A percentile compares a stretch with the other conserved stretches of the same genome.
Evolutionary conservation across 2,113 vertebrate species (phyloP).

Genomic region (Phylloscopus whistleri): DNA sequence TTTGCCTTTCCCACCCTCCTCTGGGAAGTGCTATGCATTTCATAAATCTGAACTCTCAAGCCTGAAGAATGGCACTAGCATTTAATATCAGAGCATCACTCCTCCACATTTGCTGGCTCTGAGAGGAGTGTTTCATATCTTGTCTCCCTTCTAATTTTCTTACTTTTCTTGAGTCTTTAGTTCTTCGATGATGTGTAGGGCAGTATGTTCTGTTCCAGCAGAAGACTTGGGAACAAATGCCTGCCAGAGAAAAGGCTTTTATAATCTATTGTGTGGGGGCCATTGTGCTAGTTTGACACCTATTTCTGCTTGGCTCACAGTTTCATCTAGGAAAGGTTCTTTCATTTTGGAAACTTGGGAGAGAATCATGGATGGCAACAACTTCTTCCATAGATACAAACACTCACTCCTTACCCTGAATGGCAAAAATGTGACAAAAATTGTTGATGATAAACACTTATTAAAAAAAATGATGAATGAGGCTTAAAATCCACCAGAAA

Average conservation of each 20-base stretch:
- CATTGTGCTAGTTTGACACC: conserved; percentile 13
- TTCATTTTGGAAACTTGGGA: neutral
- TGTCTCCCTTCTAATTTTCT: conserved; percentile 45
- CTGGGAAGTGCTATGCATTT: conserved; percentile 17
- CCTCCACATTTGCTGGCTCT: neutral
- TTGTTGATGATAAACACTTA: neutral
- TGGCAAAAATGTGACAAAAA: neutral
- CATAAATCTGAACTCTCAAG: conserved; percentile 11
- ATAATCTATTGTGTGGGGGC: neutral
- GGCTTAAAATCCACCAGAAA: neutral
- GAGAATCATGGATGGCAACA: neutral
- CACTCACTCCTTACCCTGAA: neutral
- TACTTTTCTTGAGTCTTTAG: conserved; percentile 12
- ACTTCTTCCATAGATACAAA: neutral
- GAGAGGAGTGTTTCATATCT: conserved; percentile 2
- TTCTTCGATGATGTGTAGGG: conserved; percentile 28
- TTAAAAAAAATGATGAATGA: neutral
- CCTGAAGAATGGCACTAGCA: neutral
- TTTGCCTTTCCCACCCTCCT: neutral
- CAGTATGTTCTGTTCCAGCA: conserved; percentile 45
- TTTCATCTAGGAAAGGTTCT: neutral
- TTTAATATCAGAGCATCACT: neutral
- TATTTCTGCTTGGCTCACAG: conserved; percentile 24
- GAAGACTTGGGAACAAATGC: conserved; percentile 28
- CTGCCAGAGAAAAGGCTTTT: conserved; percentile 15